Evolutionary conservation across 2,113 vertebrate genomes (phyloP), one percentile per base, ranked within the genome.

Genomic region (Indri indri): DNA sequence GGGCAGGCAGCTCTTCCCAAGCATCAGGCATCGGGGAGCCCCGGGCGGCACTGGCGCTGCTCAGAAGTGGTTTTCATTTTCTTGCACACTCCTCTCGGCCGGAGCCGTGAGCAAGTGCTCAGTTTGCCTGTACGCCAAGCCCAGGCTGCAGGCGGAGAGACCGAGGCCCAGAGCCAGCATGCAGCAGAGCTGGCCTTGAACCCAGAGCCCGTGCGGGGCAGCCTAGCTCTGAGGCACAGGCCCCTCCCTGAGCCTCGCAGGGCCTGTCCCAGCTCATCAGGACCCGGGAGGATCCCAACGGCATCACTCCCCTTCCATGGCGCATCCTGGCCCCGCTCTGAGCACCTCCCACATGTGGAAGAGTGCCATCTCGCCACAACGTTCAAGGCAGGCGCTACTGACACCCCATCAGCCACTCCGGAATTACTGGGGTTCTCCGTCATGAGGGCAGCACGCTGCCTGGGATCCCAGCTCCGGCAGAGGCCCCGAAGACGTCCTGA

Each of bases 241-340:
- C 59, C 59, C 23, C 23, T 61, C 59, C 3, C 25, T 25, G 59
- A 61, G 59, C 9, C 23, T 61, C 23, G 10, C 59, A 4, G 59
- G 59, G 59, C 59, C 59, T 61, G 23, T 61, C 25, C 23, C 59
- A 11, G 23, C 45, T 34, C 30, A 10, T 77, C 74, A 11, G 74
- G 8, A 30, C 52, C 80, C 23, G 17, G 17, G 30, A 45, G 2
- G 8, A 30, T 13, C 45, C 34, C 65, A 17, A 8, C 0, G 16
- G 61, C 16, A 3, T 42, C n/a, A 27, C 37, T 4, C 10, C 59
- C 65, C 23, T 3, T 14, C 5, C 9, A 12, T 0, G 42, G 37
- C 7, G 57, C 16, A 8, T 34, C 30, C 8, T 0, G 50, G 20
- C 22, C 32, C 81, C 3, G 66, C 2, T 8, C 16, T 0, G 9